A percentile compares a stretch with the other conserved stretches of the same genome.
Evolutionary conservation across 2,888 invertebrate species (phyloP).

Genomic region (Tyria jacobaeae): DNA sequence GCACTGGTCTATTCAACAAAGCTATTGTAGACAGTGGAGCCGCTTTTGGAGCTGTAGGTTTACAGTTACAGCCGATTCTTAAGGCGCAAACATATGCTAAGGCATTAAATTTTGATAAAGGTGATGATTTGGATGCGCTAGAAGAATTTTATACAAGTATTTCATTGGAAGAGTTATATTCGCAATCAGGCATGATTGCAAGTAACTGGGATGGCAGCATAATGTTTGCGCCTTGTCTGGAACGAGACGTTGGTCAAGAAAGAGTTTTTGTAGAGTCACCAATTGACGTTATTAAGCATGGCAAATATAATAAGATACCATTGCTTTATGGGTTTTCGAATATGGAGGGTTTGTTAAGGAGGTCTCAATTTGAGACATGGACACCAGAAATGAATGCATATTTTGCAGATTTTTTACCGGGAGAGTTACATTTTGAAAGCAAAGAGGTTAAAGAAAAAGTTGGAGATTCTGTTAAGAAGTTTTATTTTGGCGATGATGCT

Average conservation of each 20-base stretch:
- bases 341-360: slow-evolving; percentile 56
- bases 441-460: slow-evolving; percentile 49
- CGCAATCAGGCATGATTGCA: too few species aligned
- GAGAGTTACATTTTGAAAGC: slow-evolving; percentile 55
- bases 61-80: slow-evolving; percentile 54
- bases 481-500: slow-evolving; percentile 58
- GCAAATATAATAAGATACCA: slow-evolving; percentile 41
- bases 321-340: slow-evolving; percentile 56
- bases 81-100: slow-evolving; percentile 56
- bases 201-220: too few species aligned
- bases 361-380: slow-evolving; percentile 43
- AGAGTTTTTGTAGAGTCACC: slow-evolving; percentile 31
- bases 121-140: slow-evolving; percentile 46
- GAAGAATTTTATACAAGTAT: slow-evolving; percentile 55
- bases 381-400: slow-evolving; percentile 52
- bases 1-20: slow-evolving; percentile 58
- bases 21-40: slow-evolving; percentile 61
- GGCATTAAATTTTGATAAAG: slow-evolving; percentile 49
- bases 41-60: slow-evolving; percentile 35
- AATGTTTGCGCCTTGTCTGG: slow-evolving; percentile 51
- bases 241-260: slow-evolving; percentile 39
- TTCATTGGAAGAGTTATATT: slow-evolving; percentile 29
- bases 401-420: slow-evolving; percentile 60
- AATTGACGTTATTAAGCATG: slow-evolving; percentile 34
- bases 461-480: slow-evolving; percentile 49